Evolutionary conservation across 1,140 invertebrate genomes (phyloP).

Genomic region (Euborellia annulipes): DNA sequence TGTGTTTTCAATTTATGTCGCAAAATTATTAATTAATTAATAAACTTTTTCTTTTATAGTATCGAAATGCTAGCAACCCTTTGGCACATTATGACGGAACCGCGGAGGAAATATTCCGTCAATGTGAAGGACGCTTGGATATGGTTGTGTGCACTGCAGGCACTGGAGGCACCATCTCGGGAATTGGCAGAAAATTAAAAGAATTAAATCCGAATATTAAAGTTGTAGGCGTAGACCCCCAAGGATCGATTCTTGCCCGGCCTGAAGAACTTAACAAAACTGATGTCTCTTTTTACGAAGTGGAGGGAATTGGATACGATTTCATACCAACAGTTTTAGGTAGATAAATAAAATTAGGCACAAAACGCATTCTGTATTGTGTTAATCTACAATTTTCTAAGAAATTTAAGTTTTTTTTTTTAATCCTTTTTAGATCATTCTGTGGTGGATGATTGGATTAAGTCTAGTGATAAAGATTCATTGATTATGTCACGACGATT

Average conservation of each 20-base stretch:
- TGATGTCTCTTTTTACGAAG: conserved; percentile 63
- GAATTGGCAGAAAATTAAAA: conserved; percentile 73
- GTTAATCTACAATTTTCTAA: no score
- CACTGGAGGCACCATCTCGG: conserved; percentile 81
- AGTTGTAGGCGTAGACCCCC: conserved; percentile 76
- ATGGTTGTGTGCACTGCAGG: conserved; percentile 72
- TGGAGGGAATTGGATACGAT: conserved; percentile 81
- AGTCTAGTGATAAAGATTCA: conserved; percentile 64
- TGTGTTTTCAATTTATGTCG: no score
- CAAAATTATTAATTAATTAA: no score
- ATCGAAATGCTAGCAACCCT: conserved; percentile 77
- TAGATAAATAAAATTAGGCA: no score
- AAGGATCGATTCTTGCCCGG: conserved; percentile 69
- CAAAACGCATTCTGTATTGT: no score
- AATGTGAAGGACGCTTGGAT: conserved; percentile 63
- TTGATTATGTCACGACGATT: conserved; percentile 68
- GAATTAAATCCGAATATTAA: conserved; percentile 45
- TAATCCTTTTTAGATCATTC: conserved; percentile 35
- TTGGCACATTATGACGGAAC: conserved; percentile 87
- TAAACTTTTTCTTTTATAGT: no score
- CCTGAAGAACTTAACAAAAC: conserved; percentile 49
- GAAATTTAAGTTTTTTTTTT: no score
- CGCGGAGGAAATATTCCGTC: conserved; percentile 70
- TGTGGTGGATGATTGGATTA: conserved; percentile 77
- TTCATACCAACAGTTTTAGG: conserved; percentile 86